Evolutionary conservation across 1,140 invertebrate species (phyloP).

Genomic region (Coboldia fuscipes): DNA sequence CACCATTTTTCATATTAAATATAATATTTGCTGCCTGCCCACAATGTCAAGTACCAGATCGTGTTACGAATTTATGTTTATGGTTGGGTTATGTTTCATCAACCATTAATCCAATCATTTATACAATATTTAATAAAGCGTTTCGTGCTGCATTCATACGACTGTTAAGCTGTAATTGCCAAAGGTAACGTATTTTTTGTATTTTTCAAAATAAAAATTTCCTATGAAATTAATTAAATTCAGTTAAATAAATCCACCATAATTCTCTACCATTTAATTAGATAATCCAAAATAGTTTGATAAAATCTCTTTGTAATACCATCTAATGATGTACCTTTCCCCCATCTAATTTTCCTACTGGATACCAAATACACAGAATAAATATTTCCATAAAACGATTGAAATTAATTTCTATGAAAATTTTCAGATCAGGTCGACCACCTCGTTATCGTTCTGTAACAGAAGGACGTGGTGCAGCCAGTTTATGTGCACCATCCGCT

Average conservation of each 20-base stretch:
- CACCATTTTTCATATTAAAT: constrained; percentile 74
- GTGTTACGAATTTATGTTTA: constrained; percentile 44
- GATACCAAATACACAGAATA: neutral
- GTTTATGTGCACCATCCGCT: constrained; percentile 31
- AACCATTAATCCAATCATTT: constrained; percentile 67
- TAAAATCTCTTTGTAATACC: too few relatives aligned
- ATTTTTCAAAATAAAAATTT: constrained; percentile 3
- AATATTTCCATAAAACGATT: neutral
- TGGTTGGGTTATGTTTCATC: constrained; percentile 82
- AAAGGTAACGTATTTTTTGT: constrained; percentile 35
- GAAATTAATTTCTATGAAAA: too few relatives aligned
- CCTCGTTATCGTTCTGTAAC: constrained; percentile 36
- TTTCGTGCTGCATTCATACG: constrained; percentile 68
- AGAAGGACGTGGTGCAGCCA: constrained; percentile 29
- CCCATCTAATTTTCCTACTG: neutral
- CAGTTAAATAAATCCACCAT: too few relatives aligned
- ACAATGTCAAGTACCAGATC: constrained; percentile 39
- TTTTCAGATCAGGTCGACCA: constrained; percentile 29
- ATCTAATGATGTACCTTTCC: neutral
- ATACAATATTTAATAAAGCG: constrained; percentile 74
- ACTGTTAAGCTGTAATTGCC: constrained; percentile 50
- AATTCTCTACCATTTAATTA: too few relatives aligned
- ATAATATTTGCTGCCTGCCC: constrained; percentile 58
- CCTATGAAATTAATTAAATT: too few relatives aligned
- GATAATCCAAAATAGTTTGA: too few relatives aligned